Evolutionary conservation across 1,140 invertebrate genomes (phyloP).

Genomic region (Lineus longissimus): DNA sequence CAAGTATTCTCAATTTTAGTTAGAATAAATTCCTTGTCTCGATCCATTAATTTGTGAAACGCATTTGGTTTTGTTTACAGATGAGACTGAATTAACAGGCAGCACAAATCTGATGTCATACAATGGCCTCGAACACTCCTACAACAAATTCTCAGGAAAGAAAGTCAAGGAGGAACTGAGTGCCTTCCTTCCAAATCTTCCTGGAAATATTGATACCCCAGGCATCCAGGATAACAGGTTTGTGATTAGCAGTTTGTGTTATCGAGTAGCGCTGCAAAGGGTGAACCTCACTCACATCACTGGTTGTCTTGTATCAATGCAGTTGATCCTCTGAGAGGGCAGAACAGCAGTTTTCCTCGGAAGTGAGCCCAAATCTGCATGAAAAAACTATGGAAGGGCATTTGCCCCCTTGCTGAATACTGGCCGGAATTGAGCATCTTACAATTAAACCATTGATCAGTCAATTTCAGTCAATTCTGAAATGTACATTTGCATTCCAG

Average conservation of each 20-base stretch:
- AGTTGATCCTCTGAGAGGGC: too few species aligned
- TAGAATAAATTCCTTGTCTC: too few species aligned
- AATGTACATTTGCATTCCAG: constrained; percentile 58
- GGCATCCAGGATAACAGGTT: constrained; percentile 71
- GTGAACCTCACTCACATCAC: too few species aligned
- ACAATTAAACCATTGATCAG: too few species aligned
- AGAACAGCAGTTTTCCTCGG: too few species aligned
- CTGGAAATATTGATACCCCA: constrained; percentile 88
- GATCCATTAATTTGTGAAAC: too few species aligned
- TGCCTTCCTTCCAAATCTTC: constrained; percentile 89
- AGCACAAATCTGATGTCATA: constrained; percentile 94
- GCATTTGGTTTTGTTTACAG: constrained; percentile 60
- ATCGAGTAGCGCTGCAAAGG: neutral
- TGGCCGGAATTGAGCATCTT: too few species aligned
- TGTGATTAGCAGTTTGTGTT: constrained; percentile 4
- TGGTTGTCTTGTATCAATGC: too few species aligned
- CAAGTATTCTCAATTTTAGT: too few species aligned
- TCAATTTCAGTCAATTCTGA: neutral
- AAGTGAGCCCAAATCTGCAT: too few species aligned
- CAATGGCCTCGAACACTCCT: constrained; percentile 93
- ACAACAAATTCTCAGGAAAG: constrained; percentile 97
- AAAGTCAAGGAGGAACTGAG: constrained; percentile 90
- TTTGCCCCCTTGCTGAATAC: too few species aligned
- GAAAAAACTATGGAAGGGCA: too few species aligned
- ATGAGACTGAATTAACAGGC: constrained; percentile 87